Percentiles rank a stretch among this genome's conserved stretches.
phyloP scores from a whole-genome alignment of 1,140 invertebrate genomes.

The Adelges cooleyi region DNA sequence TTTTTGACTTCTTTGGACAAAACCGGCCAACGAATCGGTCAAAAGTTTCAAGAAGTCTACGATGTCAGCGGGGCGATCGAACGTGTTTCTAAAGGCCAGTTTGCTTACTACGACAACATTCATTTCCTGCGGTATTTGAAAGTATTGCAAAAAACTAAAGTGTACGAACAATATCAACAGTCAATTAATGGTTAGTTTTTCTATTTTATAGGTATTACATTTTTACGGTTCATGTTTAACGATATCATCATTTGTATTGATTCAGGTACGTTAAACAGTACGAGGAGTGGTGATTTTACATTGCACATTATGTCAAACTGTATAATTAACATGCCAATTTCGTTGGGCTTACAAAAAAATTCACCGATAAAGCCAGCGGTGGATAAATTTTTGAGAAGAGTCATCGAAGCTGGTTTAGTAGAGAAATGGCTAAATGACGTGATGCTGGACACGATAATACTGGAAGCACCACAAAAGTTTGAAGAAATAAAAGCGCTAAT shows the following conservation, averaged over 20 bases:
- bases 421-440: constrained; percentile 67
- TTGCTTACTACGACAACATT: constrained; percentile 70
- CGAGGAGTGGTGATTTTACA: constrained; percentile 33
- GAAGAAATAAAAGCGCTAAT: constrained; percentile 54
- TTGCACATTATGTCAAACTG: constrained; percentile 71
- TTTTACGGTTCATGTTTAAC: too few species aligned
- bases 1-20: constrained; percentile 49
- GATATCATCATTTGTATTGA: background rate
- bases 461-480: constrained; percentile 39
- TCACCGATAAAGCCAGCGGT: constrained; percentile 59
- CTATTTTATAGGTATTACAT: too few species aligned
- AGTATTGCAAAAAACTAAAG: constrained; percentile 36
- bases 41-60: constrained; percentile 47
- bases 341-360: constrained; percentile 62
- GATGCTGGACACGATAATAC: constrained; percentile 44
- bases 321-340: constrained; percentile 65
- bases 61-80: constrained; percentile 35
- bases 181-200: constrained; percentile 4
- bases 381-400: constrained; percentile 50
- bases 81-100: constrained; percentile 52
- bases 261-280: constrained; percentile 39
- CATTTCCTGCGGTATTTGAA: constrained; percentile 53
- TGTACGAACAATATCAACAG: background rate
- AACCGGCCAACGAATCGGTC: constrained; percentile 50
- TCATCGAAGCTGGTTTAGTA: constrained; percentile 62